phyloP scores from a whole-genome alignment of 2,888 invertebrate genomes.

The Tanytarsus gracilentus region DNA sequence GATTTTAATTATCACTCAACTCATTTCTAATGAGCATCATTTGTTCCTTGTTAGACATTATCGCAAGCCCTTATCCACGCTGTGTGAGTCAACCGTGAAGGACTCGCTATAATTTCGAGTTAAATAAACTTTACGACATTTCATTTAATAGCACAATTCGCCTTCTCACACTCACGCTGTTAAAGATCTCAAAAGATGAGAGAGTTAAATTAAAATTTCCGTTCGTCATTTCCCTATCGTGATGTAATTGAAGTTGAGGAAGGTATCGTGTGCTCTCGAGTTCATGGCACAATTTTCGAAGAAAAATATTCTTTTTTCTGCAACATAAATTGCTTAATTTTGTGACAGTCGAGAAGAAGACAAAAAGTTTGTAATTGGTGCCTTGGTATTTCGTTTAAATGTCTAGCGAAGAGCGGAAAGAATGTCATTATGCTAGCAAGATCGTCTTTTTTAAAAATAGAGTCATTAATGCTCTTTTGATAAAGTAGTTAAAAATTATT shows the following conservation, averaged over 20 bases:
- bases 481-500: no score
- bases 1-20: constrained; percentile 29
- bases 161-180: neutral
- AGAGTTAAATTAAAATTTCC: constrained; percentile 22
- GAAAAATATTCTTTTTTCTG: neutral
- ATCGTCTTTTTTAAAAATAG: no score
- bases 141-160: neutral
- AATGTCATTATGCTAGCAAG: no score
- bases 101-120: constrained; percentile 14
- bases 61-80: neutral
- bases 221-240: constrained; percentile 17
- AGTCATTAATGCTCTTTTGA: no score
- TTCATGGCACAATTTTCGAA: no score
- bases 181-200: neutral
- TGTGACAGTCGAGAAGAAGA: neutral
- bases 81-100: neutral
- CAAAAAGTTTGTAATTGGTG: constrained; percentile 1
- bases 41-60: constrained; percentile 11
- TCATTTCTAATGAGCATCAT: constrained; percentile 27
- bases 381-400: no score
- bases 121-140: constrained; percentile 20
- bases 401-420: no score
- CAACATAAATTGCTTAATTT: constrained; percentile 10
- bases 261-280: neutral
- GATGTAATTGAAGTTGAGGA: constrained; percentile 1